Conservation (phyloP, 2,888 invertebrate genomes). For the Tuta absoluta region DNA sequence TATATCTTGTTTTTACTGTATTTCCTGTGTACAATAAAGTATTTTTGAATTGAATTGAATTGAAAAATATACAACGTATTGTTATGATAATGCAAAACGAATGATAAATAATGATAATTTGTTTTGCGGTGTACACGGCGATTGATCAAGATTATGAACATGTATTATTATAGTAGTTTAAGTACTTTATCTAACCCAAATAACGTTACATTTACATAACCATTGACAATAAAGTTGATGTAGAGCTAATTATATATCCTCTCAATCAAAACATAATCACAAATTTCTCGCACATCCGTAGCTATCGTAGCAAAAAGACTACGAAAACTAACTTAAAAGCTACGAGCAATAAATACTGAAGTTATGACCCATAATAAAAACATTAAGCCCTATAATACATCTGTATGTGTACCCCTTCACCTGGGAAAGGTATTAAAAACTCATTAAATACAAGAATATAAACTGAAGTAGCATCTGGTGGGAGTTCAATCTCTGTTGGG, state of each 20-base stretch:
- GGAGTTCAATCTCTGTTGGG: background rate
- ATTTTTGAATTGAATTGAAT: too few relatives aligned
- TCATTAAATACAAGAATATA: conserved; percentile 5
- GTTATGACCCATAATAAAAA: conserved; percentile 14
- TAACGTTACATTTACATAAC: too few relatives aligned
- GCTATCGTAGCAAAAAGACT: conserved; percentile 7
- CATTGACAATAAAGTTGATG: too few relatives aligned
- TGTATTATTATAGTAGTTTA: too few relatives aligned
- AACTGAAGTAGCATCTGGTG: conserved; percentile 7
- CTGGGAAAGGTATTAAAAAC: conserved; percentile 16
- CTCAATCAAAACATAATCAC: background rate
- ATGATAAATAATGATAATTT: too few relatives aligned
- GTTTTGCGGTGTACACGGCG: too few relatives aligned
- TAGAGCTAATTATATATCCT: background rate
- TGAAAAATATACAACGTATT: too few relatives aligned
- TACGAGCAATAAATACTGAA: conserved; percentile 27
- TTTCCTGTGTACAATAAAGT: too few relatives aligned
- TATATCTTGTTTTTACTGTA: too few relatives aligned
- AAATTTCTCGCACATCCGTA: background rate
- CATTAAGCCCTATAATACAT: conserved; percentile 4
- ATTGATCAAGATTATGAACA: too few relatives aligned
- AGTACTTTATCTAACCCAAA: too few relatives aligned
- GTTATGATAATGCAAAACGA: too few relatives aligned
- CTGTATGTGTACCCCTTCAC: conserved; percentile 12
- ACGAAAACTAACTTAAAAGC: background rate